Evolutionary conservation across 2,113 vertebrate species (phyloP), one percentile per base, ranked within the genome.

Genomic region (Gobio gobio): DNA sequence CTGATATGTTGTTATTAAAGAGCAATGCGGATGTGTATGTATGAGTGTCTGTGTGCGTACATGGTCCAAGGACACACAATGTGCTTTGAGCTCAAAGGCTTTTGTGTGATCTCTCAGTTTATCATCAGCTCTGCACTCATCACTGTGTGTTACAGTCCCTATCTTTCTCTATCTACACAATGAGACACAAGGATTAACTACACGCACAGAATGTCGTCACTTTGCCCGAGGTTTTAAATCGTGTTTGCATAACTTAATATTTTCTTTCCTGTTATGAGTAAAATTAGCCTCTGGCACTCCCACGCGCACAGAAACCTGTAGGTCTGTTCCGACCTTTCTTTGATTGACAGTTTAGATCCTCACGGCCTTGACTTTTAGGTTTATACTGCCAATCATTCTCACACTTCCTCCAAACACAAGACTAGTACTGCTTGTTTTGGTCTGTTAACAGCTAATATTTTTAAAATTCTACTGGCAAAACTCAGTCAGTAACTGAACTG

Each of bases 281-380:
- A 81, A 49, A 51, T 49, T 80, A 47, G 36, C 61, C 54, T 43
- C 70, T 29, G 45, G 22, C 43, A 2, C 10, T 56, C 86, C 14
- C 45, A 49, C 47, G 3, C 61, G 16, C 29, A 36, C 36, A 40
- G 70, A 2, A 63, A 22, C 49, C 86, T 76, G 66, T 22, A 64
- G 80, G 86, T 83, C 56, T 85, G 66, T 70, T 79, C 74, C 66
- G 83, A 83, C 75, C 88, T 89, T 85, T 82, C 63, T 58, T 78
- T 85, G 58, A 70, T 85, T 56, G 79, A 78, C 66, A 80, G 73
- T 36, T 45, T 18, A 51, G 63, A 75, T 47, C 51, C 33, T 73
- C 47, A 12, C 78, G 18, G 76, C 72, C 43, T 64, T 86, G 47
- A 78, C 78, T 77, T 26, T 66, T 64, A 56, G 16, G 20, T 56